Evolutionary conservation across 2,888 invertebrate species (phyloP), one percentile per base, ranked within the genome.

Genomic region (Agrotis exclamationis): DNA sequence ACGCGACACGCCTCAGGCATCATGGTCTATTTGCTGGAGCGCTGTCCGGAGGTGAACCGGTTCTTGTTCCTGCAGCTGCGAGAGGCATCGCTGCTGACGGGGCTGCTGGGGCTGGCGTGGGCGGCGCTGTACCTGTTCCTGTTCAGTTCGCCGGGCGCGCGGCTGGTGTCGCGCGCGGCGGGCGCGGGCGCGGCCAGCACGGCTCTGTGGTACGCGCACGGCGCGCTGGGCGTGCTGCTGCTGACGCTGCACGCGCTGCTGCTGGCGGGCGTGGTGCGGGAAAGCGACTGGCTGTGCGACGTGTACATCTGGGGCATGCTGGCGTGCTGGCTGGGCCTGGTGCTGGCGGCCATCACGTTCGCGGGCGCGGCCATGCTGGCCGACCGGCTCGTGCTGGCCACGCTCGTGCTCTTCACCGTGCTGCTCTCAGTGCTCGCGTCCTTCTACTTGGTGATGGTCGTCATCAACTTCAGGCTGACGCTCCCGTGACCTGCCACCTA

Each of bases 381-480:
- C 24, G 68, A 51, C 47, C 51, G 28, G 53, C 63, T 66, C 22
- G 33, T 48, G 4, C 45, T 51, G 39, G 64, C 51, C 58, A 44
- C 70, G 6, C 54, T 65, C 11, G 58, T 63, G 54, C 20, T 72
- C 18, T 58, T 56, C 33, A 16, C 56, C 22, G 77, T 53, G n/a
- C 64, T 63, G 53, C 72, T 84, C 44, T 60, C 78, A 7, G 63
- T 81, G 47, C 33, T 86, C 7, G 44, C 83, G 48, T 83, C 84
- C 11, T 71, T 83, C 45, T 90, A 88, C 80, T 87, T 86, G 60
- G 82, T 84, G 11, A 64, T 89, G 3, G 84, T 91, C 28, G 90
- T 90, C 39, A 86, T 87, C 56, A 92, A 91, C 79, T 92, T 86
- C 70, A 86, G 87, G 59, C 82, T 87, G 84, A 90, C 89, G 24